Conservation (phyloP, 2,888 invertebrate genomes). For the Calameuta filiformis region DNA sequence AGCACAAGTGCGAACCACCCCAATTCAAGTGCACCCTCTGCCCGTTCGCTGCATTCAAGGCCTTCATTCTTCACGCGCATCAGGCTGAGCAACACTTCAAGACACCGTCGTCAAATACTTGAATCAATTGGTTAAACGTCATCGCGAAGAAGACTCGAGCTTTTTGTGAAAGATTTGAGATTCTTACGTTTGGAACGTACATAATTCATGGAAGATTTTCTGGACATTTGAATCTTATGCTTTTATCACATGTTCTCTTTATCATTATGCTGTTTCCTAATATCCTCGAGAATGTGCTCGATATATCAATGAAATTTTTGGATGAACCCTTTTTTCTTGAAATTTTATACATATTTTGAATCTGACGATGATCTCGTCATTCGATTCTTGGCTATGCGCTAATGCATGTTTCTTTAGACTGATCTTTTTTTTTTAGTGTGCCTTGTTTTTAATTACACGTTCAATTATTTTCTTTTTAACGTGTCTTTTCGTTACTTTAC, state of each 20-base stretch:
- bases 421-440: background rate
- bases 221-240: no score
- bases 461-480: background rate
- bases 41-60: constrained; percentile 64
- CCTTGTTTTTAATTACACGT: background rate
- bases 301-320: no score
- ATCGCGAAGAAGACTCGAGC: no score
- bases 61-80: constrained; percentile 65
- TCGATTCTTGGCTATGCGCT: background rate
- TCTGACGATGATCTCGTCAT: background rate
- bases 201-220: no score
- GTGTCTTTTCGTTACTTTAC: background rate
- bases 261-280: no score
- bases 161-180: no score
- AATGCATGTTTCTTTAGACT: background rate
- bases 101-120: constrained; percentile 57
- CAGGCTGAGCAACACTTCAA: constrained; percentile 65
- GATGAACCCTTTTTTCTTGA: no score
- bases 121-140: no score
- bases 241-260: no score
- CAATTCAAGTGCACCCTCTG: constrained; percentile 63
- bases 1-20: constrained; percentile 65
- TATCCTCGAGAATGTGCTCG: no score
- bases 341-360: background rate
- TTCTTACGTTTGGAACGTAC: no score